Percentiles rank a stretch among this genome's conserved stretches.
phyloP scores from a whole-genome alignment of 30 jellyfish, hydroid and myxozoan species.

The Aurelia sp. region DNA sequence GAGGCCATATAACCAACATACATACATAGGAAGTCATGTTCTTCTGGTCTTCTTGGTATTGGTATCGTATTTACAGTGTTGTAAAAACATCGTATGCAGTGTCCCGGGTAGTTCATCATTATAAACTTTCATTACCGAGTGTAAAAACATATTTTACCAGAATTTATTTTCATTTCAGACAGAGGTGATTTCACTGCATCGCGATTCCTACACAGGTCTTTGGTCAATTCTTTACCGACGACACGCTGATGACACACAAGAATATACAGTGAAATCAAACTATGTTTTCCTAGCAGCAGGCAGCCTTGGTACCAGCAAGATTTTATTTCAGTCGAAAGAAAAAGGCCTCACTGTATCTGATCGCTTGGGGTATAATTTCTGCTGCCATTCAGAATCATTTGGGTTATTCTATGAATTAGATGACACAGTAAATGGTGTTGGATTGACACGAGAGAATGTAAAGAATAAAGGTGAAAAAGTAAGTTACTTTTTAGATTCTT shows the following conservation, averaged over 20 bases:
- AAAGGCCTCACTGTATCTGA: constrained; percentile 71
- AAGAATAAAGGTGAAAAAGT: no score
- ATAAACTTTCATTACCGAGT: no score
- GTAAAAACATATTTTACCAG: no score
- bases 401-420: constrained; percentile 29
- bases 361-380: constrained; percentile 70
- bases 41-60: no score
- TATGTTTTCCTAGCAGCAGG: constrained; percentile 92
- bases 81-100: no score
- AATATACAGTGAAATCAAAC: constrained; percentile 52
- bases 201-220: constrained; percentile 74
- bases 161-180: constrained; percentile 23
- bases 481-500: no score
- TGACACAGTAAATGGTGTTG: neutral
- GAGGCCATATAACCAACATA: no score
- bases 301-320: constrained; percentile 80
- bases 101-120: no score
- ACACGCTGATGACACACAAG: constrained; percentile 18
- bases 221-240: constrained; percentile 75
- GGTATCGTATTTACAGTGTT: no score
- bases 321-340: constrained; percentile 75
- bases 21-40: no score
- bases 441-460: neutral
- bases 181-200: constrained; percentile 62
- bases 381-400: constrained; percentile 52